Percentiles rank a stretch among this genome's conserved stretches.
Evolutionary conservation across 1,140 invertebrate genomes (phyloP).

Genomic region (Venustaconcha ellipsiformis): DNA sequence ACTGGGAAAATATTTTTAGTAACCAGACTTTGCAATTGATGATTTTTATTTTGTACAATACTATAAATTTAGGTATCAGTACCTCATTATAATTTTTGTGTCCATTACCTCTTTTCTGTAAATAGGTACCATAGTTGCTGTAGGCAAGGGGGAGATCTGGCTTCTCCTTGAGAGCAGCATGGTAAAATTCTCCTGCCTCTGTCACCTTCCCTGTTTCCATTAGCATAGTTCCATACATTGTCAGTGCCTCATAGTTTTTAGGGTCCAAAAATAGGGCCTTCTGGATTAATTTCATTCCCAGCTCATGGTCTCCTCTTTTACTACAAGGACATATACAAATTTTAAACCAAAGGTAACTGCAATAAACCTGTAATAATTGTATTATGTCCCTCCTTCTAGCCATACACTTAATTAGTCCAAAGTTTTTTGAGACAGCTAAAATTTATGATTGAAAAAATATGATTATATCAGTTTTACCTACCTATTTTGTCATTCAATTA

Average conservation of each 20-base stretch:
- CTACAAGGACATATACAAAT: slow-evolving; percentile 24
- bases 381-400: not conserved
- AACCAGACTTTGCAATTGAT: too few species aligned
- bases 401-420: not conserved
- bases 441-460: not conserved
- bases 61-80: too few species aligned
- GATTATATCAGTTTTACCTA: not conserved
- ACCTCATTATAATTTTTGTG: not conserved
- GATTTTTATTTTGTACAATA: too few species aligned
- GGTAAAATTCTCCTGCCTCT: slow-evolving; percentile 44
- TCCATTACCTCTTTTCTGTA: slow-evolving; percentile 67
- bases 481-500: not conserved
- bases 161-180: slow-evolving; percentile 35
- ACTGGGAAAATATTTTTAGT: too few species aligned
- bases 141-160: slow-evolving; percentile 63
- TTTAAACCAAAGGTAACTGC: not conserved
- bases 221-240: slow-evolving; percentile 38
- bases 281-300: slow-evolving; percentile 40
- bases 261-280: slow-evolving; percentile 44
- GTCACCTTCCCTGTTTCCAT: slow-evolving; percentile 32
- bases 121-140: slow-evolving; percentile 68
- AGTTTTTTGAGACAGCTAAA: not conserved
- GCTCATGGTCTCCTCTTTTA: slow-evolving; percentile 35
- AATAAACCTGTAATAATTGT: not conserved
- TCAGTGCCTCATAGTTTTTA: slow-evolving; percentile 42